Evolutionary conservation across 2,888 invertebrate genomes (phyloP).

Genomic region (Metopia argyrocephala): DNA sequence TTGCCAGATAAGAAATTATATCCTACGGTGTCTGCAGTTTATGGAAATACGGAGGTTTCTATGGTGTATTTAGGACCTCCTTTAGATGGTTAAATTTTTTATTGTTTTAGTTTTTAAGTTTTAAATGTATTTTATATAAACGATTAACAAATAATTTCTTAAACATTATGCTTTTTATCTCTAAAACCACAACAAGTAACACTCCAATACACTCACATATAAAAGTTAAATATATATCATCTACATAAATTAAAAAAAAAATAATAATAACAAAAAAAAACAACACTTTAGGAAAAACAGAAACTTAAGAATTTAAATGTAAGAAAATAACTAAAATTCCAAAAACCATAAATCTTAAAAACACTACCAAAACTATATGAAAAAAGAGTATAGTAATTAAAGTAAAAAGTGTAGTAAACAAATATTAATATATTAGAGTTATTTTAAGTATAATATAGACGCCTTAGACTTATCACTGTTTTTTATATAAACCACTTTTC

Average conservation of each 20-base stretch:
- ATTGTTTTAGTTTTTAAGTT: conserved; percentile 47
- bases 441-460: conserved; percentile 39
- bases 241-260: conserved; percentile 10
- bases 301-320: not conserved
- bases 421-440: conserved; percentile 1
- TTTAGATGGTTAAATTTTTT: conserved; percentile 93
- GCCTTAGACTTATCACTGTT: conserved; percentile 53
- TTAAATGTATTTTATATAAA: conserved; percentile 28
- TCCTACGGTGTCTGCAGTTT: conserved; percentile 98
- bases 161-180: conserved; percentile 15
- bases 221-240: too few relatives aligned
- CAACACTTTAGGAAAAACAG: conserved; percentile 46
- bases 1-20: conserved; percentile 95
- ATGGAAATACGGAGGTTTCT: conserved; percentile 99
- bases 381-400: conserved; percentile 24
- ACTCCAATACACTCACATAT: too few relatives aligned
- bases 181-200: not conserved
- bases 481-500: conserved; percentile 2
- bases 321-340: conserved; percentile 7
- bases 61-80: conserved; percentile 99
- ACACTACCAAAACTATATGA: conserved; percentile 12
- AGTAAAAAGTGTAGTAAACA: too few relatives aligned
- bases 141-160: conserved; percentile 13
- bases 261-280: not conserved
- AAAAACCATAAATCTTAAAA: conserved; percentile 5